Base-by-base conservation (phyloP, 2,888 invertebrate species). In the Pedicia rivosa region DNA sequence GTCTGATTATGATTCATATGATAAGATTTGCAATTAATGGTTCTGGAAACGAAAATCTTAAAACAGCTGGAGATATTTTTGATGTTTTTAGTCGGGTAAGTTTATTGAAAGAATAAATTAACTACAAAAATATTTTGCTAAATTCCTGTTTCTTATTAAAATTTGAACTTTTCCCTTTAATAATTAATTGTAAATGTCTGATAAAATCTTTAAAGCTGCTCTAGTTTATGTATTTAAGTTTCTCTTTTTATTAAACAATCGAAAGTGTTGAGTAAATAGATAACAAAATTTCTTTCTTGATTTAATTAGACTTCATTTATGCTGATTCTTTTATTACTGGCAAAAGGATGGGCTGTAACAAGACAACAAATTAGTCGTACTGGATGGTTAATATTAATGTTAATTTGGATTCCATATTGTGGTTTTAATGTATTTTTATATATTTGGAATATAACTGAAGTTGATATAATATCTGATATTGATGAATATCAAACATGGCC, bases 401-500 rank as follows among this genome's bases (percentile, higher is more conserved):
- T 59, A 36, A 78, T 92, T 46, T 95, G 95, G 94, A 70, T 84
- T 47, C 75, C 82, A 42, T 92, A 95, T 55, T 86, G 91, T 34
- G 71, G 87, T 40, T 82, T 91, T 22, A 90, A 92, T 58, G 78
- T 91, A 53, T 66, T 92, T 40, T 72, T 95, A 2, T 95, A 94
- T 59, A 81, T 92, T 38, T 94, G 94, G 91, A 92, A 92, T 64
- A 78, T 94, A 92, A 88, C 87, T 41, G 94, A 92, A 65, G 84
- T 95, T 27, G 91, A 95, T 57, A 86, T 90, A 35, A 83, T 94
- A 48, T 90, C 91, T 56, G 94, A 95, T 56, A 83, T 90, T 37
- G 94, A 94, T 54, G 91, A 95, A 55, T 97, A 92, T 63, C 91
- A 94, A 62, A 92, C 94, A 0, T 91, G 91, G 88, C 94, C 95